A percentile compares a stretch with the other conserved stretches of the same genome.
Evolutionary conservation across 1,140 invertebrate genomes (phyloP).

Genomic region (Papilio machaon): DNA sequence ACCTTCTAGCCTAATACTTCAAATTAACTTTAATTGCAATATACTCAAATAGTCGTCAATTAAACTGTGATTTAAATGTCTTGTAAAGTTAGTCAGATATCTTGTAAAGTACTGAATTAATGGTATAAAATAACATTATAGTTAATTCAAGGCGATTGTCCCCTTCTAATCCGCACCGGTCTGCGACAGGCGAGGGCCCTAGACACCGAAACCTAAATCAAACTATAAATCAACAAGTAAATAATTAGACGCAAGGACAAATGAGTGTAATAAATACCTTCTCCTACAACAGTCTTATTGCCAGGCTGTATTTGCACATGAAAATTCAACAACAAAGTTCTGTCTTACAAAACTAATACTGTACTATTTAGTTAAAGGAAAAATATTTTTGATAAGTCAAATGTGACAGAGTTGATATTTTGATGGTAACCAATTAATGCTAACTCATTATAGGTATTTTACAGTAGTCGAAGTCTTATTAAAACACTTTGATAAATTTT

Average conservation of each 20-base stretch:
- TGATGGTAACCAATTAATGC: too few species aligned
- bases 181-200: constrained; percentile 8
- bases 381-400: too few species aligned
- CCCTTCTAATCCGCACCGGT: constrained; percentile 13
- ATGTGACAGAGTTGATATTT: too few species aligned
- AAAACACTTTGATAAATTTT: too few species aligned
- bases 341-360: too few species aligned
- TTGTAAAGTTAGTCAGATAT: background rate
- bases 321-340: background rate
- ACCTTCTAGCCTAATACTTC: background rate
- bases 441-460: background rate
- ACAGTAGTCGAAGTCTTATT: too few species aligned
- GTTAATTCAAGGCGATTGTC: constrained; percentile 12
- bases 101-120: background rate
- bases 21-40: background rate
- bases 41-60: background rate
- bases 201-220: constrained; percentile 21
- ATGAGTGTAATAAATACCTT: background rate
- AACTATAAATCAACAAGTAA: background rate
- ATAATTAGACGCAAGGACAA: constrained; percentile 6
- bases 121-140: background rate
- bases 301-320: background rate
- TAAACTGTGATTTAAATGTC: background rate
- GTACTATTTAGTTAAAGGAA: too few species aligned
- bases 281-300: background rate